phyloP scores from a whole-genome alignment of 2,797 vertebrate species.

The Gadopsis marmoratus region DNA sequence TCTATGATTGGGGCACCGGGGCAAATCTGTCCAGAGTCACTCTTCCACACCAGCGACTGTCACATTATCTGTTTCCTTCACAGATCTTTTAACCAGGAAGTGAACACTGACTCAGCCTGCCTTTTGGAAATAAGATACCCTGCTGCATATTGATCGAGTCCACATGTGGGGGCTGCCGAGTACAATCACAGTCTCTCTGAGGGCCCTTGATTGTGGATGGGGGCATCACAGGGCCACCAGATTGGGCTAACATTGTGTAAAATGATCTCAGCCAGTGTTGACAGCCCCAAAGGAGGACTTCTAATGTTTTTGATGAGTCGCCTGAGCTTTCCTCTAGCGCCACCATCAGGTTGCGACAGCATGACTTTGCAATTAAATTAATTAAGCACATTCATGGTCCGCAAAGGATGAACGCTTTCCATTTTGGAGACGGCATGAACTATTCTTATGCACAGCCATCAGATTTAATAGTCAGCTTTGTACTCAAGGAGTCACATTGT shows the following conservation, averaged over 20 bases:
- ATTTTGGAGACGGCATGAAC: no score
- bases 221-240: neutral
- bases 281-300: neutral
- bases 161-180: neutral
- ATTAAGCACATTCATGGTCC: neutral
- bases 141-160: neutral
- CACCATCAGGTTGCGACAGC: neutral
- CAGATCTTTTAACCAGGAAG: slow-evolving; percentile 2
- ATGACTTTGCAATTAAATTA: neutral
- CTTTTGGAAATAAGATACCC: neutral
- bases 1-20: neutral
- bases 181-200: neutral
- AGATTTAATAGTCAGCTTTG: neutral
- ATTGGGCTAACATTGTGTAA: no score
- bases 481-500: neutral
- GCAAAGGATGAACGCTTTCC: neutral
- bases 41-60: slow-evolving; percentile 37
- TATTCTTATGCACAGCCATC: neutral
- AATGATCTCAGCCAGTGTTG: no score
- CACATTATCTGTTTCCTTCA: slow-evolving; percentile 28
- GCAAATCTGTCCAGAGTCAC: slow-evolving; percentile 15
- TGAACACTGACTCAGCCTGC: neutral
- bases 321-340: neutral
- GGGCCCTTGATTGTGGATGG: neutral
- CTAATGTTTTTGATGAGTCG: neutral